phyloP scores from a whole-genome alignment of 2,888 invertebrate genomes.

The Andrena flavipes region DNA sequence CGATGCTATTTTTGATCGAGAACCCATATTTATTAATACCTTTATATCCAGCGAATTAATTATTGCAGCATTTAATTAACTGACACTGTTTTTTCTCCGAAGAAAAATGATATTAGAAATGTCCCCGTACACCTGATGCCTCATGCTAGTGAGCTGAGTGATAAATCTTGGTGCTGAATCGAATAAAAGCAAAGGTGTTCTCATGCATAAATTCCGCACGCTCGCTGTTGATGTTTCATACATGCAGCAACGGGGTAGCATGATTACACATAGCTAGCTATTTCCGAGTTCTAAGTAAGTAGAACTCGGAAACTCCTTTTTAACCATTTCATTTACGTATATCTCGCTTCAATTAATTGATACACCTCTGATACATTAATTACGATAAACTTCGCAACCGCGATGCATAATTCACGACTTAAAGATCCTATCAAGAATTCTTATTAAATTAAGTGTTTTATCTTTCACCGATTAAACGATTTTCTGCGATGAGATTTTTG shows the following conservation, averaged over 20 bases:
- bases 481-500: too few species aligned
- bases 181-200: conserved; percentile 60
- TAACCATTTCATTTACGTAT: not conserved
- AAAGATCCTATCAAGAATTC: not conserved
- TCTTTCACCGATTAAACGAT: not conserved
- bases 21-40: not conserved
- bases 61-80: conserved; percentile 18
- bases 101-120: conserved; percentile 4
- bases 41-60: conserved; percentile 5
- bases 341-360: not conserved
- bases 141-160: conserved; percentile 27
- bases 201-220: conserved; percentile 69
- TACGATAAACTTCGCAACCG: not conserved
- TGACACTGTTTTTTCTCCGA: not conserved
- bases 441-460: not conserved
- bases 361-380: not conserved
- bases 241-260: conserved; percentile 26
- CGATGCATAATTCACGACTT: not conserved
- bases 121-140: conserved; percentile 5
- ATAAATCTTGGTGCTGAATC: conserved; percentile 59
- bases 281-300: conserved; percentile 42
- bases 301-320: conserved; percentile 7
- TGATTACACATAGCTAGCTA: conserved; percentile 26
- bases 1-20: too few species aligned
- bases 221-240: conserved; percentile 39